Evolutionary conservation across 2,888 invertebrate genomes (phyloP), one percentile per base, ranked within the genome.

Genomic region (Schizotus pectinicornis): DNA sequence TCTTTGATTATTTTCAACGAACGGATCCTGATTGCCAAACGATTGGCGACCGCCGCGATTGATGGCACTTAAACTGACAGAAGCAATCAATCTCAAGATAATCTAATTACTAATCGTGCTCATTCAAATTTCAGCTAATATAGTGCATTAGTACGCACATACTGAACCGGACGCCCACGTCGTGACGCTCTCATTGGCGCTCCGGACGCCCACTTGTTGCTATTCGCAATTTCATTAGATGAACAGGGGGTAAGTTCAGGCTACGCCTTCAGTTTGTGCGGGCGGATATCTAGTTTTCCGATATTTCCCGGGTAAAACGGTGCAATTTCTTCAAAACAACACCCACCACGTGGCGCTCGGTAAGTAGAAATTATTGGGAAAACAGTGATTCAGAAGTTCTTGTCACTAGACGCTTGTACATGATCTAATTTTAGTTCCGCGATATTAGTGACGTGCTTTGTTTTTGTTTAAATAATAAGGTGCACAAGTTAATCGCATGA

Each of bases 151-250:
- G 61, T 62, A 62, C 64, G 62, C 59, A 60, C 53, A 63, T 61
- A 43, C 56, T 46, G 45, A 45, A 56, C 45, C 39, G 39, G 53
- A 59, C 67, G 61, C 67, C 68, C 59, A 68, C 68, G 59, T 46
- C 46, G 52, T 50, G 61, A 55, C 62, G 61, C 59, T 56, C 52
- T 59, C 50, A 73, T 73, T 73, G 73, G 73, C 52, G 49, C 51
- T 46, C 39, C 11, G 14, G 60, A 56, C 69, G 69, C 69, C 70
- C 70, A 67, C 68, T 65, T 68, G 69, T 66, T 66, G 65, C 65
- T 52, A 37, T 14, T 52, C 50, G 42, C 50, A 49, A 36, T 61
- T 61, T 56, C 57, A 62, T 60, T 66, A 51, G 65, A 37, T 35
- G 41, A 53, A 39, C 41, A 42, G 49, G 48, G 53, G 59, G 62